Base-by-base conservation (phyloP, 2,888 invertebrate genomes). In the Eupithecia tripunctaria region DNA sequence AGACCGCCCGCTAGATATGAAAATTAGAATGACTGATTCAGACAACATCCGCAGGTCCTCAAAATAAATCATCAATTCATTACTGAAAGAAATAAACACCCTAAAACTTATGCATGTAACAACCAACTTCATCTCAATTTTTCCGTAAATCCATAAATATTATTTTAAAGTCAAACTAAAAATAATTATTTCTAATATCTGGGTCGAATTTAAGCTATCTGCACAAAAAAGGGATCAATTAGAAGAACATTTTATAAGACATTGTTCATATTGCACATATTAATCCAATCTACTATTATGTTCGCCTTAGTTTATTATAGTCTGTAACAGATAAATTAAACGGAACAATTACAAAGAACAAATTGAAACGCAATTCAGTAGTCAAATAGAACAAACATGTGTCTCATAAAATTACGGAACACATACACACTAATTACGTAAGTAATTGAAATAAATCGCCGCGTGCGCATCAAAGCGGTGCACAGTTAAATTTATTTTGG, bases 401-500 rank as follows among this genome's bases (percentile, higher is more conserved):
- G 75, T 75, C 75, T 62, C 67, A 75, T 75, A 75, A 72, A 67
- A 75, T 72, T 60, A 70, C 67, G 51, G 15, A 67, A 65, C 65
- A 47, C 70, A 70, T 59, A 70, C 72, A 65, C 67, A 64, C 64
- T 72, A 71, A 71, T 74, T 67, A 68, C 67, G 59, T 68, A 70
- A 60, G 60, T 70, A 72, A 75, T 72, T 75, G 75, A 72, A 75
- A 75, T 75, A 51, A 72, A 75, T 75, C 60, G 67, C 62, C 21
- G 69, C 27, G 25, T 47, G 59, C 62, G 69, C 67, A 70, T 72
- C 70, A 75, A 75, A 74, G 74, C 60, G 43, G 32, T 68, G 68
- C 66, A 74, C 63, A 25, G 67, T 70, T 72, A 65, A 60, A 71
- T 63, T 56, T 27, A 43, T 43, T 32, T 15, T 27, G 8, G 18